Conservation (phyloP, 2,888 invertebrate species). For the Embidobia sp. region DNA sequence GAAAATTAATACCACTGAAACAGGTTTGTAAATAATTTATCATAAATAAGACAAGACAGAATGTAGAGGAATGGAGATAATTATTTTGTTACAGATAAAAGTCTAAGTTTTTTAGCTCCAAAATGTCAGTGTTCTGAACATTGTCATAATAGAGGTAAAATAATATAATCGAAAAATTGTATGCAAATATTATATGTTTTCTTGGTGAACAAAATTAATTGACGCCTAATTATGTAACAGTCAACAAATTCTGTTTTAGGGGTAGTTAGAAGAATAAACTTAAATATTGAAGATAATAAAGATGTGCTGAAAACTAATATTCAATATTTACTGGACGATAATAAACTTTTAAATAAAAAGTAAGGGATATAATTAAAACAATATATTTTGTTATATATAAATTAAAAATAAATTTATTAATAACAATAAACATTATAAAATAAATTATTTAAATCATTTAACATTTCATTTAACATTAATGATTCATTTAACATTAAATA, state of each 20-base stretch:
- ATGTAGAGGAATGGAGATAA: not conserved
- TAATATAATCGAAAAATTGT: constrained; percentile 11
- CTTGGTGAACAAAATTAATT: no score
- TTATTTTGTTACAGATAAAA: not conserved
- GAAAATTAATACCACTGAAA: constrained; percentile 23
- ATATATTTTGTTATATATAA: no score
- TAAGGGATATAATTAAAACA: no score
- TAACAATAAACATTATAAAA: no score
- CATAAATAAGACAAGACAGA: constrained; percentile 20
- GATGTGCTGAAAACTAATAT: constrained; percentile 71
- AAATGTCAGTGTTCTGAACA: no score
- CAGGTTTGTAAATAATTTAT: constrained; percentile 42
- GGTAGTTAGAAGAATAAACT: constrained; percentile 35
- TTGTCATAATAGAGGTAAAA: no score
- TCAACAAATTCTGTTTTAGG: constrained; percentile 1
- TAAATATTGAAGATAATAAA: constrained; percentile 72
- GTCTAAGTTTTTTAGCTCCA: not conserved
- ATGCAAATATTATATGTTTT: no score
- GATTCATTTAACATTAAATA: not conserved
- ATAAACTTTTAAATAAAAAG: constrained; percentile 70
- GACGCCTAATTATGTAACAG: no score
- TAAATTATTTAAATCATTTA: no score
- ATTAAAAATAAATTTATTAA: no score
- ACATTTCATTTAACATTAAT: not conserved
- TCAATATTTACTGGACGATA: constrained; percentile 72